Evolutionary conservation across 2,888 invertebrate genomes (phyloP), one percentile per base, ranked within the genome.

Genomic region (Xylophagus ater): DNA sequence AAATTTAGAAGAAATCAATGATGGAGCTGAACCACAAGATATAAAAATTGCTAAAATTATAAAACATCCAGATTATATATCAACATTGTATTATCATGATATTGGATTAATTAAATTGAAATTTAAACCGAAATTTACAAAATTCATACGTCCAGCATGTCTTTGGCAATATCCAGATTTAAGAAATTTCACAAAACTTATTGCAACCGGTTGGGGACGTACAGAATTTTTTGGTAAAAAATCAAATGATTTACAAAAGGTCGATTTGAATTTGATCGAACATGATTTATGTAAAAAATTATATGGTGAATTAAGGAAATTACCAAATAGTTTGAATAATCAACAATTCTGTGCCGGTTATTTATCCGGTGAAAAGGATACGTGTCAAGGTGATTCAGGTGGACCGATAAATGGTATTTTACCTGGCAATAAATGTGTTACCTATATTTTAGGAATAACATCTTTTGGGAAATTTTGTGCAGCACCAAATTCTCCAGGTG

Each of bases 61-160:
- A 12, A 46, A 59, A 12, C 72, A 74, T 56, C 72, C 72, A 2
- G 56, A 65, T 28, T 74, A 74, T 53, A 59, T 55, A 9, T 61
- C 63, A 5, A 65, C 69, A 0, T 55, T 59, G 8, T 68, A 70
- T 51, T 75, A 76, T 50, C 65, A 73, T 41, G 77, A 77, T 44
- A 74, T 78, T 45, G 76, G 74, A 3, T 53, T 77, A 4, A 44
- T 77, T 1, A 59, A 67, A 46, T 56, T 76, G 2, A 50, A 49
- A 6, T 51, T 48, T n/a, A 44, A 45, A 5, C 59, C 51, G 2
- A 42, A 44, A 6, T 50, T 66, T 4, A 53, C 58, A 2, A 41
- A 51, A 2, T 46, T 44, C 3, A 54, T 65, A 17, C 56, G 57
- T 36, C 66, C 66, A 4, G 63, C 60, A 2, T 66, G 66, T 39